Evolutionary conservation across 2,888 invertebrate genomes (phyloP), one percentile per base, ranked within the genome.

Genomic region (Flabesymbios commensalis): DNA sequence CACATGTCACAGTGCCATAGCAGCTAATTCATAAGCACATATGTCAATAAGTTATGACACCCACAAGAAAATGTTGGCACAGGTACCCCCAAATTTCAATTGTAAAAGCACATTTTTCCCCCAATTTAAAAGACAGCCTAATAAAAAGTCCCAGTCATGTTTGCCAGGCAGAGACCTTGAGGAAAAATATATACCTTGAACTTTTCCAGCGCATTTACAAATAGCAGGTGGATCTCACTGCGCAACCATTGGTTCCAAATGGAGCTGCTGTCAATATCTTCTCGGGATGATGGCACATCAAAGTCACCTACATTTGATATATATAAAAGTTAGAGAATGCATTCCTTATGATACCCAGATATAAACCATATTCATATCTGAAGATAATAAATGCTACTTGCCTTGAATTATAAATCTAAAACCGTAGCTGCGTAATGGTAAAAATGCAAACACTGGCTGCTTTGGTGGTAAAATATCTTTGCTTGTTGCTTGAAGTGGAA

Each of bases 221-320:
- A 80, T 4, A 78, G 70, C 3, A 66, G 67, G 63, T 76, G 80
- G 24, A 81, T 73, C 57, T 78, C 77, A 65, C 72, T 76, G 43
- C 77, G 65, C 32, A 83, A 72, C 80, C 81, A 81, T 68, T 82
- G 80, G 68, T 83, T 83, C 82, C 82, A 83, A 10, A 75, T 66
- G 59, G 78, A 79, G 73, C 82, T 81, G 28, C 73, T 64, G 59
- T 78, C 78, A 3, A 83, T 77, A 57, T 81, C 82, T 64, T 83
- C 82, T 55, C 83, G 73, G 39, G 81, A 82, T 7, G 83, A 81
- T 0, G 83, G 82, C 2, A 83, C 76, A 62, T 82, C 82, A 77
- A 83, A 83, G 68, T 83, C 83, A 61, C 78, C 82, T 79, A 67
- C 2, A 64, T 45, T 32, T 19, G 56, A 61, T 28, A 61, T 17